Evolutionary conservation across 2,888 invertebrate species (phyloP).

Genomic region (Caenorhabditis drosophilae): DNA sequence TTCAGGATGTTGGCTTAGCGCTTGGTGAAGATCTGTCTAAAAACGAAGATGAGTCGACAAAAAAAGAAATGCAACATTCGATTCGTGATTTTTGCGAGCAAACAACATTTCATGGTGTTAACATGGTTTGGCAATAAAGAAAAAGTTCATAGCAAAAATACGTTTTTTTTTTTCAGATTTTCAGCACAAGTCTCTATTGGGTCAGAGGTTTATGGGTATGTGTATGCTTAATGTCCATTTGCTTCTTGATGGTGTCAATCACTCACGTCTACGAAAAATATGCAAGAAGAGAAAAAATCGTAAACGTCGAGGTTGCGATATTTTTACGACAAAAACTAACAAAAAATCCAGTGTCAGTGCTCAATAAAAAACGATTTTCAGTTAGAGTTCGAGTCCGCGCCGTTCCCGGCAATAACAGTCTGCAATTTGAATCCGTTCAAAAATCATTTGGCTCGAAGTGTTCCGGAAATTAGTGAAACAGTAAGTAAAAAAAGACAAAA

Average conservation of each 20-base stretch:
- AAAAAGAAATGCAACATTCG: slow-evolving; percentile 13
- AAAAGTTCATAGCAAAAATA: not conserved
- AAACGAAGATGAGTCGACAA: slow-evolving; percentile 7
- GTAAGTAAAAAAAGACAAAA: too few relatives aligned
- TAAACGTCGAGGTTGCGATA: slow-evolving; percentile 59
- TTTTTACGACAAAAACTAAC: not conserved
- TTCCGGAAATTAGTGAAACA: slow-evolving; percentile 65
- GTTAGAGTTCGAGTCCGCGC: slow-evolving; percentile 64
- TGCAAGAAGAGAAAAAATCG: slow-evolving; percentile 62
- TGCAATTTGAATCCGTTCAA: slow-evolving; percentile 68
- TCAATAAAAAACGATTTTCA: too few relatives aligned
- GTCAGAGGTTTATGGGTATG: slow-evolving; percentile 49
- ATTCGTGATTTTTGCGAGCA: slow-evolving; percentile 39
- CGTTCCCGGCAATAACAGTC: slow-evolving; percentile 66
- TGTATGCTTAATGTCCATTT: slow-evolving; percentile 41
- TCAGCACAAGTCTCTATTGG: slow-evolving; percentile 26
- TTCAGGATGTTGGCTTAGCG: slow-evolving; percentile 29
- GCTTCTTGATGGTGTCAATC: slow-evolving; percentile 39
- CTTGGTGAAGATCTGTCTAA: slow-evolving; percentile 17
- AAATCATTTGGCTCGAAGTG: slow-evolving; percentile 59
- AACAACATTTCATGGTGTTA: slow-evolving; percentile 46
- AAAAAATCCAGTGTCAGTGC: not conserved
- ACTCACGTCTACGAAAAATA: slow-evolving; percentile 56
- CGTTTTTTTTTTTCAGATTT: slow-evolving; percentile 22
- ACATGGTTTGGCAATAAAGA: slow-evolving; percentile 28